Conservation (phyloP, 2,797 vertebrate species). For the Borostomias antarcticus region DNA sequence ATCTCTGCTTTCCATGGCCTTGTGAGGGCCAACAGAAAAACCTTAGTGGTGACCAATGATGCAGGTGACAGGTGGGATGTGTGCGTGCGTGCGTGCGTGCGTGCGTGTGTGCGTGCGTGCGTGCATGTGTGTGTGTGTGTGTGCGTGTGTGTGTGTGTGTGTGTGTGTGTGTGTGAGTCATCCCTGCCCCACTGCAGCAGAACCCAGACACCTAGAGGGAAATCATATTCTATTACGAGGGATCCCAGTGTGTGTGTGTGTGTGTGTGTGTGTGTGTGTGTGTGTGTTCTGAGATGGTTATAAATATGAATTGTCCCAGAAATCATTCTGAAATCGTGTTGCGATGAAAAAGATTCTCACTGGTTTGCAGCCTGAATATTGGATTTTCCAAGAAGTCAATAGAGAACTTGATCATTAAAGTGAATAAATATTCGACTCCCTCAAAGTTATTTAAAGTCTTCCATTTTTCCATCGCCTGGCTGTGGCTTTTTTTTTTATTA, state of each 20-base stretch:
- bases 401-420: conserved; percentile 80
- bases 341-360: conserved; percentile 66
- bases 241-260: neutral
- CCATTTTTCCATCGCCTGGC: conserved; percentile 53
- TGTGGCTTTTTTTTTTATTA: conserved; percentile 73
- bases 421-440: conserved; percentile 80
- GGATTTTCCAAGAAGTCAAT: conserved; percentile 82
- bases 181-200: too few species aligned
- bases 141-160: neutral
- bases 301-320: conserved; percentile 72
- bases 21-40: conserved; percentile 55
- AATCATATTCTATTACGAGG: neutral
- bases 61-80: conserved; percentile 13
- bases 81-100: neutral
- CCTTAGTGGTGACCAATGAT: conserved; percentile 37
- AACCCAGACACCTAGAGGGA: too few species aligned
- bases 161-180: neutral
- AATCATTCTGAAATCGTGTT: conserved; percentile 69
- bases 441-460: conserved; percentile 75
- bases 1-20: conserved; percentile 53
- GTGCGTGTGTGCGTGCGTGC: neutral
- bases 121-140: conserved; percentile 19
- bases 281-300: conserved; percentile 43
- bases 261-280: neutral
- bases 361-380: conserved; percentile 77